Evolutionary conservation across 2,113 vertebrate genomes (phyloP).

Genomic region (Salvelinus sp.): DNA sequence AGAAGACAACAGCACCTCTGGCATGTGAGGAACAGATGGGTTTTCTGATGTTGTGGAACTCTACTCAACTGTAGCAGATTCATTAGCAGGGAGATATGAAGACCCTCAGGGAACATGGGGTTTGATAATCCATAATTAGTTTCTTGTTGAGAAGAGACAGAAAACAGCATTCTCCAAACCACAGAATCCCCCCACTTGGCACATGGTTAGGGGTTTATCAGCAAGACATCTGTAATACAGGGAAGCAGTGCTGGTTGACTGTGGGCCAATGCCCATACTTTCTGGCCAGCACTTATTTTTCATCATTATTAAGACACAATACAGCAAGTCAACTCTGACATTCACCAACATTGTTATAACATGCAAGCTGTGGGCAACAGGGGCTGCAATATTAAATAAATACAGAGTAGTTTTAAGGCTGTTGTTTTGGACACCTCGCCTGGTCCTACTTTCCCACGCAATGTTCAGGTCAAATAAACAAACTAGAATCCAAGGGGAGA

Average conservation of each 20-base stretch:
- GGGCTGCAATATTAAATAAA: slow-evolving; percentile 15
- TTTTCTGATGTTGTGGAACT: neutral
- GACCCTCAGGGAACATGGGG: slow-evolving; percentile 27
- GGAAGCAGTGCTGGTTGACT: slow-evolving; percentile 9
- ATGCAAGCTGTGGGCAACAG: slow-evolving; percentile 1
- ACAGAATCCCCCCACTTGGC: slow-evolving; percentile 39
- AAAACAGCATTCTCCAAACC: slow-evolving; percentile 21
- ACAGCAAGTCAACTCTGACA: slow-evolving; percentile 9
- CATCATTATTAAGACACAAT: slow-evolving; percentile 20
- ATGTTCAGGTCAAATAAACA: slow-evolving; percentile 51
- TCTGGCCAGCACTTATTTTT: slow-evolving; percentile 21
- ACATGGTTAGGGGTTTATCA: slow-evolving; percentile 43
- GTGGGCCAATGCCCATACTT: slow-evolving; percentile 21
- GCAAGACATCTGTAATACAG: slow-evolving; percentile 32
- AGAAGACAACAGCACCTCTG: neutral
- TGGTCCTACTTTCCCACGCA: slow-evolving; percentile 22
- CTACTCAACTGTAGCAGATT: slow-evolving; percentile 6
- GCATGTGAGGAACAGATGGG: slow-evolving; percentile 47
- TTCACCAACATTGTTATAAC: neutral
- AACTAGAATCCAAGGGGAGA: slow-evolving; percentile 35
- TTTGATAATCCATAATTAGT: slow-evolving; percentile 60
- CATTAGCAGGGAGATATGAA: neutral
- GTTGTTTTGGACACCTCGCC: slow-evolving; percentile 10
- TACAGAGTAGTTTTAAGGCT: slow-evolving; percentile 6
- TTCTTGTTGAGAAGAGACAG: slow-evolving; percentile 38